These are phyloP conservation scores for Bryconaethiops microstoma DNA, from an alignment of 2,797 vertebrate species.

Conservation along the genomic window DNA sequence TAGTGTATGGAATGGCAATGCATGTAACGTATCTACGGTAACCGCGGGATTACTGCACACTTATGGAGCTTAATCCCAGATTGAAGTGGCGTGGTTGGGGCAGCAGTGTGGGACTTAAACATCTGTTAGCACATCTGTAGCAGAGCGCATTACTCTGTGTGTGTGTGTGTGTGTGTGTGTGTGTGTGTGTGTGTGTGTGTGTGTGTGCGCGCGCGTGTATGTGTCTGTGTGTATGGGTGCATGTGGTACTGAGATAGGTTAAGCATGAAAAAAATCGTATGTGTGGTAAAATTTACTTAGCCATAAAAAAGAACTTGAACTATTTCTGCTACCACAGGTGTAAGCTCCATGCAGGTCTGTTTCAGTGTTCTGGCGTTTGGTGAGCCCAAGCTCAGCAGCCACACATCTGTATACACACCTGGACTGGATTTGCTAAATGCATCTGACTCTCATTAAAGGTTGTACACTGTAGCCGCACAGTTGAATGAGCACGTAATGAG, in stretches of 20 bases:
- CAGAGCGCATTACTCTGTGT: constrained; percentile 12
- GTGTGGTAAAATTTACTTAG: neutral
- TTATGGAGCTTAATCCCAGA: constrained; percentile 45
- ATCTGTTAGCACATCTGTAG: constrained; percentile 51
- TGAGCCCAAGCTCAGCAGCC: neutral
- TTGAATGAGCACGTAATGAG: neutral
- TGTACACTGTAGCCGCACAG: neutral
- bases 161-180: constrained; percentile 28
- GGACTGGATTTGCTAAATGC: neutral
- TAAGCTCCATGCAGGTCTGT: neutral
- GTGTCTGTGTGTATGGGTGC: too few relatives aligned
- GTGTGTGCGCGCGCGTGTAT: neutral
- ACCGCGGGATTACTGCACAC: constrained; percentile 22
- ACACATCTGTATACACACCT: neutral
- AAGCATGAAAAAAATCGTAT: constrained; percentile 5
- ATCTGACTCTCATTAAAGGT: neutral
- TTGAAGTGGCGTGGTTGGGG: constrained; percentile 7
- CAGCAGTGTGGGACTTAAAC: constrained; percentile 18
- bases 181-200: constrained; percentile 31
- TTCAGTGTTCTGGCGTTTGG: neutral
- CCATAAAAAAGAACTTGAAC: neutral
- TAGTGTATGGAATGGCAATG: constrained; percentile 1
- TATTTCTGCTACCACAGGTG: neutral
- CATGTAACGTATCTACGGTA: constrained; percentile 6
- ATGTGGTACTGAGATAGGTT: neutral